Evolutionary conservation across 1,140 invertebrate species (phyloP).

Genomic region (Mactra quadrangularis): DNA sequence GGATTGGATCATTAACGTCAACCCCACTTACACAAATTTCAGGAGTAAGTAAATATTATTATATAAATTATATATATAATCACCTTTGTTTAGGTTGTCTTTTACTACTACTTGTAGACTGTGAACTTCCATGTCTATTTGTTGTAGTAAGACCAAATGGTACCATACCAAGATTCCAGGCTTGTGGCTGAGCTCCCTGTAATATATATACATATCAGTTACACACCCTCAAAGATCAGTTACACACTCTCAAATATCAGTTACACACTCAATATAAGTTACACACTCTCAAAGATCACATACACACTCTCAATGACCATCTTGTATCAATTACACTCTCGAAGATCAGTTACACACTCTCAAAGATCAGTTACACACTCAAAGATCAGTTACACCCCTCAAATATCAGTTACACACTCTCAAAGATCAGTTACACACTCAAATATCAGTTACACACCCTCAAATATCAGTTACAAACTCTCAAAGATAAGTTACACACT

Average conservation of each 20-base stretch:
- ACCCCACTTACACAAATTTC: too few species aligned
- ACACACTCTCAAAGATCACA: neutral
- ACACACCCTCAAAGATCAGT: neutral
- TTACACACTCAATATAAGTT: neutral
- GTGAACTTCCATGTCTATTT: conserved; percentile 65
- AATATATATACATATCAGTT: neutral
- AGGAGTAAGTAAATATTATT: too few species aligned
- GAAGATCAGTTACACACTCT: neutral
- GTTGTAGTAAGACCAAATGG: conserved; percentile 71
- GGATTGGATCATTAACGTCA: too few species aligned
- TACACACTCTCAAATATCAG: too few species aligned
- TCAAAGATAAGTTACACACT: neutral
- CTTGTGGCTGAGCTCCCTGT: conserved; percentile 64
- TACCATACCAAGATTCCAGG: conserved; percentile 79
- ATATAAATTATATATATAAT: too few species aligned
- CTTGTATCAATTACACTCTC: neutral
- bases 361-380: neutral
- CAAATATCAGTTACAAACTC: neutral
- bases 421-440: neutral
- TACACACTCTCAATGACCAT: neutral
- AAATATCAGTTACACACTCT: neutral
- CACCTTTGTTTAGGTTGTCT: conserved; percentile 79
- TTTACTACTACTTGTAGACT: conserved; percentile 69
- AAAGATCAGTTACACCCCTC: too few species aligned
- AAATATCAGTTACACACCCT: too few species aligned